These are phyloP conservation scores for Solea solea DNA, from an alignment of 2,113 vertebrate genomes.

Conservation along the genomic window DNA sequence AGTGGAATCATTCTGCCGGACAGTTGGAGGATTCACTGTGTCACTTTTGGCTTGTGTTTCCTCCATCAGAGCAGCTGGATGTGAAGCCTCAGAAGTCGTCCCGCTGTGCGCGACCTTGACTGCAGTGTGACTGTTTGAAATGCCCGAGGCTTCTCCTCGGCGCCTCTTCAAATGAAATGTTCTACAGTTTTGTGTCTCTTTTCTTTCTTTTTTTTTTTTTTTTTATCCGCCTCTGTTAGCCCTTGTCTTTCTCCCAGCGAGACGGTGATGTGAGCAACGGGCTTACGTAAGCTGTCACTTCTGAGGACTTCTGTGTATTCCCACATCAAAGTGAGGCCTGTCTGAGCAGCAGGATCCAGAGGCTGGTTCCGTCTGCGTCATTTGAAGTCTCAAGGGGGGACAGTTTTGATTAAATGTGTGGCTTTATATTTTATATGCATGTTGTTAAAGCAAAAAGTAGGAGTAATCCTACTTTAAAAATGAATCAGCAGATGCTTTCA, in stretches of 20 bases:
- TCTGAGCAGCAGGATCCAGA: slow-evolving; percentile 47
- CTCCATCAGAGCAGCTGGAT: slow-evolving; percentile 17
- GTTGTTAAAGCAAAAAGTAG: too few species aligned
- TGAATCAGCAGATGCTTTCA: too few species aligned
- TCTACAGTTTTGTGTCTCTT: slow-evolving; percentile 4
- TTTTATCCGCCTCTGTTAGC: slow-evolving; percentile 30
- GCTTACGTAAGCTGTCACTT: slow-evolving; percentile 63
- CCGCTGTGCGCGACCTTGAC: slow-evolving; percentile 46
- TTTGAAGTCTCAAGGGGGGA: too few species aligned
- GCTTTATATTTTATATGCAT: too few species aligned
- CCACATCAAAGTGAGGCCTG: slow-evolving; percentile 65
- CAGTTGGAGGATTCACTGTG: slow-evolving; percentile 14
- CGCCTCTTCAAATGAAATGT: slow-evolving; percentile 25
- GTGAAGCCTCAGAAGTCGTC: neutral
- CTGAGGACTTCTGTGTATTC: slow-evolving; percentile 23
- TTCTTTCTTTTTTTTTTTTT: neutral
- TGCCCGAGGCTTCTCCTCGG: neutral
- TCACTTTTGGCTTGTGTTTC: slow-evolving; percentile 37
- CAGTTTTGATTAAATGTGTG: neutral
- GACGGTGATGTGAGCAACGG: slow-evolving; percentile 36
- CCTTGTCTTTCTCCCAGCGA: neutral
- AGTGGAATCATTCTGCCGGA: slow-evolving; percentile 32
- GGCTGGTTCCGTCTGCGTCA: slow-evolving; percentile 18
- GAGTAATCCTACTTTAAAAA: too few species aligned
- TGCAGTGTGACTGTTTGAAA: slow-evolving; percentile 15